phyloP scores from a whole-genome alignment of 2,797 vertebrate genomes.

The Numenius phaeopus region DNA sequence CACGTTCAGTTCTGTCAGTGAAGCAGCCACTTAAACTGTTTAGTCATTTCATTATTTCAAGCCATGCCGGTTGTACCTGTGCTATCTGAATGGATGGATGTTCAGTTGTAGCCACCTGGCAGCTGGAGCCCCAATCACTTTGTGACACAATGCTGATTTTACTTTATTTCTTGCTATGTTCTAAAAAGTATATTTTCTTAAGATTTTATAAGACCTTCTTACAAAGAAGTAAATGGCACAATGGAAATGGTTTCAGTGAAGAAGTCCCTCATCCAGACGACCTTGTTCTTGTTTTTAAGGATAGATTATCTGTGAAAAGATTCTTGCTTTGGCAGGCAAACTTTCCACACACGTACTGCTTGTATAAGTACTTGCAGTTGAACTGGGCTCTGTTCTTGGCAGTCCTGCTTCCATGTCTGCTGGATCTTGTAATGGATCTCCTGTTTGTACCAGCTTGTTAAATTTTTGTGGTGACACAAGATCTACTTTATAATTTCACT shows the following conservation, averaged over 20 bases:
- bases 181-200: neutral
- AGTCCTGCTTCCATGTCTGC: neutral
- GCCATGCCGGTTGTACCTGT: neutral
- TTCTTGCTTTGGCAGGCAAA: neutral
- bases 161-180: neutral
- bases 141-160: neutral
- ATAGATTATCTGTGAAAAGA: neutral
- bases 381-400: neutral
- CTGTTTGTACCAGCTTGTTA: neutral
- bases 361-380: neutral
- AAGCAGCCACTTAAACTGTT: neutral
- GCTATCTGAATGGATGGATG: neutral
- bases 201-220: neutral
- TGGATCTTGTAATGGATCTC: neutral
- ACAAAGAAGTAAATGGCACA: neutral
- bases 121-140: neutral
- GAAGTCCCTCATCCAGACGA: neutral
- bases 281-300: neutral
- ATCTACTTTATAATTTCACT: neutral
- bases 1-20: neutral
- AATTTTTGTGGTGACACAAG: neutral
- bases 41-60: neutral
- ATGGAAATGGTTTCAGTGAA: neutral
- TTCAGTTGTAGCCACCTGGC: neutral
- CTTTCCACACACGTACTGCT: neutral